phyloP scores from a whole-genome alignment of 2,797 vertebrate genomes.

The Sebastolobus altivelis region DNA sequence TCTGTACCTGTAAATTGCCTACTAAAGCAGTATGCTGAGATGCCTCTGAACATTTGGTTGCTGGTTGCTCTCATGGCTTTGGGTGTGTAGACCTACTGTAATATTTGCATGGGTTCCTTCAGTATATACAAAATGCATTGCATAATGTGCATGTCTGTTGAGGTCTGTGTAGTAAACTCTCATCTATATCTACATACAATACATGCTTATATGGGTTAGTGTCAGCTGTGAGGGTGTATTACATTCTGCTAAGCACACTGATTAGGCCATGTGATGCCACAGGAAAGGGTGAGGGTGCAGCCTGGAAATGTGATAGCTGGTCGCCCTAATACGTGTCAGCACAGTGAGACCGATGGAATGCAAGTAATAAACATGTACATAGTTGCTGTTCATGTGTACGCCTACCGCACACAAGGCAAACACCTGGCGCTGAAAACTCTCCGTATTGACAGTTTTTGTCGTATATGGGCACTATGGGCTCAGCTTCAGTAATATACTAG shows the following conservation, averaged over 20 bases:
- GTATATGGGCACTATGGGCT: not conserved
- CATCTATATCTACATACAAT: slow-evolving; percentile 27
- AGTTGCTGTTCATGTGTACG: slow-evolving; percentile 14
- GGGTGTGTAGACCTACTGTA: not conserved
- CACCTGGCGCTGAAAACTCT: slow-evolving; percentile 20
- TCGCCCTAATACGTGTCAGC: slow-evolving; percentile 57
- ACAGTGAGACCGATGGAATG: slow-evolving; percentile 57
- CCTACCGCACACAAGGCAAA: not conserved
- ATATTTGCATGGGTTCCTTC: slow-evolving; percentile 42
- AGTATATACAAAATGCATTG: slow-evolving; percentile 32
- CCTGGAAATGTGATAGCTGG: slow-evolving; percentile 64
- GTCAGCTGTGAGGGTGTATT: slow-evolving; percentile 28
- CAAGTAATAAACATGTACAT: slow-evolving; percentile 33
- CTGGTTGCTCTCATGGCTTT: slow-evolving; percentile 23
- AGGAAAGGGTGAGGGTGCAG: slow-evolving; percentile 58
- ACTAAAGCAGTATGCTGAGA: slow-evolving; percentile 23
- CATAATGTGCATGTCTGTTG: slow-evolving; percentile 34
- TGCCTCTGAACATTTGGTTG: slow-evolving; percentile 25
- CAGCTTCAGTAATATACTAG: slow-evolving; percentile 28
- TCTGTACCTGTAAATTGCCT: slow-evolving; percentile 41
- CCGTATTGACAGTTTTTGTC: not conserved
- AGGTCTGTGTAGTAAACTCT: slow-evolving; percentile 24
- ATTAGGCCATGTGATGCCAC: slow-evolving; percentile 56
- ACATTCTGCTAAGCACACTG: slow-evolving; percentile 42
- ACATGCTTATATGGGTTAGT: slow-evolving; percentile 5